Evolutionary conservation across 2,113 vertebrate genomes (phyloP).

Genomic region (Osmerus mordax): DNA sequence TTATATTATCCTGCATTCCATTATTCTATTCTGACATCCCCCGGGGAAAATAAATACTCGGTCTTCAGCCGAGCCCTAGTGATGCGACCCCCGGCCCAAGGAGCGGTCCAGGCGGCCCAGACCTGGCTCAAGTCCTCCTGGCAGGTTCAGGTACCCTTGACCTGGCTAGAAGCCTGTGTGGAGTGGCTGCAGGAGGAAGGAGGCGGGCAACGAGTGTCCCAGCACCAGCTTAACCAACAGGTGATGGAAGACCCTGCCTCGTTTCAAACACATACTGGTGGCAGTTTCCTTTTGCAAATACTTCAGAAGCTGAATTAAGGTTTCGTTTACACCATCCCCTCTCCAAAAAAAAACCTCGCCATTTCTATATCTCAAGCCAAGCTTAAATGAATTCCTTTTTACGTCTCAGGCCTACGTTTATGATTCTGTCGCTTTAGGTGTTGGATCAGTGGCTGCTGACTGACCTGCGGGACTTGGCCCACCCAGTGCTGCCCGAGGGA

Average conservation of each 20-base stretch:
- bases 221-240: slow-evolving; percentile 85
- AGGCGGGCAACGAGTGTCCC: slow-evolving; percentile 67
- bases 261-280: neutral
- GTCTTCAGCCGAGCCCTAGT: neutral
- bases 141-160: slow-evolving; percentile 83
- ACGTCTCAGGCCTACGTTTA: neutral
- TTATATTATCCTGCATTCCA: too few relatives aligned
- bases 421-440: slow-evolving; percentile 62
- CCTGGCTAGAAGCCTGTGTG: slow-evolving; percentile 91
- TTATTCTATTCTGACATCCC: too few relatives aligned
- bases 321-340: too few relatives aligned
- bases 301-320: too few relatives aligned
- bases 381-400: neutral
- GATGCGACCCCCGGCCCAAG: slow-evolving; percentile 50
- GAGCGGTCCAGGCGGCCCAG: slow-evolving; percentile 65
- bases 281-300: too few relatives aligned
- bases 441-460: slow-evolving; percentile 96
- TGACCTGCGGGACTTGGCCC: slow-evolving; percentile 86
- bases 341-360: too few relatives aligned
- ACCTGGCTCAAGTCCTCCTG: slow-evolving; percentile 84
- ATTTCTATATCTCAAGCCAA: neutral
- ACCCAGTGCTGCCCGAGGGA: slow-evolving; percentile 80
- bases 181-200: slow-evolving; percentile 87
- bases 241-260: slow-evolving; percentile 47
- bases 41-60: too few relatives aligned